Base-by-base conservation (phyloP, 2,888 invertebrate species). In the Baronia brevicornis region DNA sequence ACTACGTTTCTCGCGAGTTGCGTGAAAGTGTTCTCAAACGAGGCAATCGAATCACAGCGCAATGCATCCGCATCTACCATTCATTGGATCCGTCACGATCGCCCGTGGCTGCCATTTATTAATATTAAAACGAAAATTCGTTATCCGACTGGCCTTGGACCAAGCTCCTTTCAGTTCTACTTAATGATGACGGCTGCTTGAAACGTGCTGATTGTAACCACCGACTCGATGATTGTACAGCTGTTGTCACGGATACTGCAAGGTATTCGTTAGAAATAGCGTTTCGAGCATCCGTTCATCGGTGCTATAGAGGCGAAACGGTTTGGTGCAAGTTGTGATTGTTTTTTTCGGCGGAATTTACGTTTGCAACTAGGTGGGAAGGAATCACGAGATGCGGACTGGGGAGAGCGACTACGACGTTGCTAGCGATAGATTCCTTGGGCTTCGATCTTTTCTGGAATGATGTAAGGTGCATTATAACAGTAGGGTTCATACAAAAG, bases 111-210 rank as follows among this genome's bases (percentile, higher is more conserved):
- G 69, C 67, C 66, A 71, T 73, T 77, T 77, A 78, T 77, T 75
- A 77, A 78, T 75, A 78, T 73, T 72, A 73, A n/a, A 78, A 78
- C 71, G 73, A 80, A 84, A 82, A 80, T 82, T 78, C 78, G 79
- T 79, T 79, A 80, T 80, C 69, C 75, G 73, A 65, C 59, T 72
- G 70, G 78, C 84, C 82, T 82, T 78, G 79, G 69, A 56, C 60
- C 48, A 46, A 54, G 75, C 68, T 74, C 79, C 80, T 82, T 82
- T 82, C 80, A 72, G 78, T 79, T 79, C 64, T 69, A 67, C 63
- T 72, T 75, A 80, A 74, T 77, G 78, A 79, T 84, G 78, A 75
- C 75, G 78, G 75, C 77, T 67, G 70, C 58, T 70, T 60, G 67
- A 67, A 71, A 69, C 73, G 71, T 73, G 73, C 68, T 64, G 65